Base-by-base conservation (phyloP, 2,888 invertebrate genomes). In the Diploptera punctata region DNA sequence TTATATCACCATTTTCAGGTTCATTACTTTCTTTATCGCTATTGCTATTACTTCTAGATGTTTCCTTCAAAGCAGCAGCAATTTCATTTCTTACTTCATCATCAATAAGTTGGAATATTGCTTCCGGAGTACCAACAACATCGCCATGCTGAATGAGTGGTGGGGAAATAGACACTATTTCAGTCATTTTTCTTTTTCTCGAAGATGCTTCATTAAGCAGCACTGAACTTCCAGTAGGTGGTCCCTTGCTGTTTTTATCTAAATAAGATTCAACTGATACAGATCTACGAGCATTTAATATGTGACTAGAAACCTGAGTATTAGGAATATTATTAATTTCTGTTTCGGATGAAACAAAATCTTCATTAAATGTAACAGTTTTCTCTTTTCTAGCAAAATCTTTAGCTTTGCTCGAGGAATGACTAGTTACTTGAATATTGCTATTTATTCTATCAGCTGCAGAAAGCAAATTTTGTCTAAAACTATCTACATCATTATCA, bases 61-160 rank as follows among this genome's bases (percentile, higher is more conserved):
- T 24, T 24, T 52, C 52, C 13, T 52, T 13, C 13, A 52, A 24
- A 9, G 62, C 62, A 19, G 70, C 65, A 31, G 60, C 70, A 44
- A 70, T 31, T 44, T 70, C 61, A 29, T 43, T 70, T 49, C 65
- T 70, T 29, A 65, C 62, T 52, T 70, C 70, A 18, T 21, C 19
- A 7, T 70, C 70, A 65, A 70, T 65, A n/a, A 49, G 65, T 13
- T 65, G n/a, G 26, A 70, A 70, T 26, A 70, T 65, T 26, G 31
- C 52, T 31, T 70, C 65, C n/a, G 70, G 62, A 69, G 52, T 31
- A 31, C 57, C 38, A 1, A 52, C 19, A 1, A 57, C 16, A 21
- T 57, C 57, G 9, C 54, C 68, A 18, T 69, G 54, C 24, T 54
- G 43, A 3, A 54, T 31, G 16, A 65, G 18, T 65, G 65, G 65